Evolutionary conservation across 2,888 invertebrate genomes (phyloP).

Genomic region (Agrypnus murinus): DNA sequence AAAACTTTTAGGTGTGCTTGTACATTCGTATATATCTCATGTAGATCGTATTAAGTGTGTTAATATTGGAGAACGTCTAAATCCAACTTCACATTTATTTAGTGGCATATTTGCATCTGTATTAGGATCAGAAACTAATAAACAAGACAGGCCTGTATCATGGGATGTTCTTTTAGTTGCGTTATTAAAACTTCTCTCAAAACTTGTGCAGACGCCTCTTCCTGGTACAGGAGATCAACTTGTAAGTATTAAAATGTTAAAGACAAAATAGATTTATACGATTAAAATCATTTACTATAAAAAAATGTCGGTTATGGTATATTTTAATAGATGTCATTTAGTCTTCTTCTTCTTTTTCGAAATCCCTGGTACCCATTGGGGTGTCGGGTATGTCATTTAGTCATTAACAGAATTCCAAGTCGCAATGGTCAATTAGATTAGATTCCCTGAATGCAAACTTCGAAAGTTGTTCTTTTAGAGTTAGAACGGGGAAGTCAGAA

Average conservation of each 20-base stretch:
- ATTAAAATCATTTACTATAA: too few relatives aligned
- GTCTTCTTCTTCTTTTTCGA: too few relatives aligned
- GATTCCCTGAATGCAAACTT: too few relatives aligned
- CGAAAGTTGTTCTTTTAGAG: too few relatives aligned
- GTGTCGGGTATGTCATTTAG: too few relatives aligned
- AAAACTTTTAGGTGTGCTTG: conserved; percentile 70
- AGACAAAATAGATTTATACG: too few relatives aligned
- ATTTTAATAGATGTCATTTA: too few relatives aligned
- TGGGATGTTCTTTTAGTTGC: conserved; percentile 83
- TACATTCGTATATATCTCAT: conserved; percentile 74
- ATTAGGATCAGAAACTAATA: conserved; percentile 77
- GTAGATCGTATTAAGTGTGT: conserved; percentile 75
- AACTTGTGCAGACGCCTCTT: conserved; percentile 78
- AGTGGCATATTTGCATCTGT: conserved; percentile 86
- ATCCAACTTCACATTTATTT: conserved; percentile 74
- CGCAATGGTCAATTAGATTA: too few relatives aligned
- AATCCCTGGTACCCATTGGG: too few relatives aligned
- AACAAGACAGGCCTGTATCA: conserved; percentile 79
- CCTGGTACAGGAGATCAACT: conserved; percentile 70
- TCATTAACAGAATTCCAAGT: too few relatives aligned
- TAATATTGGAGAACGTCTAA: conserved; percentile 72
- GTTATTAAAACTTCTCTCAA: conserved; percentile 78
- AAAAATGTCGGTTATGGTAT: too few relatives aligned
- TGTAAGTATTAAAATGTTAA: conserved; percentile 19
- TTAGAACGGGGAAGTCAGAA: too few relatives aligned